phyloP scores from a whole-genome alignment of 2,888 invertebrate species.

The Fragum sueziense region DNA sequence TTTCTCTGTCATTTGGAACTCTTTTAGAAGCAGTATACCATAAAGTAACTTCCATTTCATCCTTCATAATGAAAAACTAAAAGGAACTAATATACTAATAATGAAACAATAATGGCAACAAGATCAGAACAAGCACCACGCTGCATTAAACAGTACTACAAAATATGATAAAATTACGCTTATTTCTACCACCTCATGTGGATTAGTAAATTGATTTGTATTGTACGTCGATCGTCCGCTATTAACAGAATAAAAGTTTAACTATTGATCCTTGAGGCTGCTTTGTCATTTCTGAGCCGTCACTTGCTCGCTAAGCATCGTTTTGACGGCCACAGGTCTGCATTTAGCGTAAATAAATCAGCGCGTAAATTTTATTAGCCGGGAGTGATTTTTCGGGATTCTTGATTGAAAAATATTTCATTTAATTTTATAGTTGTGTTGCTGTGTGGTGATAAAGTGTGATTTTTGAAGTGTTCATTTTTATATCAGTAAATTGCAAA shows the following conservation, averaged over 20 bases:
- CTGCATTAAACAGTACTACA: background rate
- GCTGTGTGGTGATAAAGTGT: too few species aligned
- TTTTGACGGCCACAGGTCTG: constrained; percentile 36
- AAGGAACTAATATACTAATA: too few species aligned
- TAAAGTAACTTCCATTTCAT: too few species aligned
- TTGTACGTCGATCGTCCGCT: constrained; percentile 17
- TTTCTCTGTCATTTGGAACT: too few species aligned
- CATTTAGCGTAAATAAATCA: constrained; percentile 48
- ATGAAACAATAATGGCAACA: background rate
- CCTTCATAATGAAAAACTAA: too few species aligned
- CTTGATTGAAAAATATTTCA: constrained; percentile 25
- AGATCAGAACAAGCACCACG: background rate
- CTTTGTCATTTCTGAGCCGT: constrained; percentile 39
- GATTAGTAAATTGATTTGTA: constrained; percentile 22
- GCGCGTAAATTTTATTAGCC: constrained; percentile 36
- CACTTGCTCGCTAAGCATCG: constrained; percentile 24
- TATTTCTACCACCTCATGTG: constrained; percentile 7
- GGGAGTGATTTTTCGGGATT: constrained; percentile 11
- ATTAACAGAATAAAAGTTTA: constrained; percentile 30
- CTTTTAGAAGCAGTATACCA: too few species aligned
- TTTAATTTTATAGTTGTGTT: constrained; percentile 26
- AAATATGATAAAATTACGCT: constrained; percentile 1
- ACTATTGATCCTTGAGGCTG: constrained; percentile 31
- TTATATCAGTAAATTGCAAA: too few species aligned
- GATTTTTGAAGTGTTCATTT: background rate